A percentile compares a stretch with the other conserved stretches of the same genome.
phyloP scores from a whole-genome alignment of 2,888 invertebrate species.

The Epsilonema sp. region DNA sequence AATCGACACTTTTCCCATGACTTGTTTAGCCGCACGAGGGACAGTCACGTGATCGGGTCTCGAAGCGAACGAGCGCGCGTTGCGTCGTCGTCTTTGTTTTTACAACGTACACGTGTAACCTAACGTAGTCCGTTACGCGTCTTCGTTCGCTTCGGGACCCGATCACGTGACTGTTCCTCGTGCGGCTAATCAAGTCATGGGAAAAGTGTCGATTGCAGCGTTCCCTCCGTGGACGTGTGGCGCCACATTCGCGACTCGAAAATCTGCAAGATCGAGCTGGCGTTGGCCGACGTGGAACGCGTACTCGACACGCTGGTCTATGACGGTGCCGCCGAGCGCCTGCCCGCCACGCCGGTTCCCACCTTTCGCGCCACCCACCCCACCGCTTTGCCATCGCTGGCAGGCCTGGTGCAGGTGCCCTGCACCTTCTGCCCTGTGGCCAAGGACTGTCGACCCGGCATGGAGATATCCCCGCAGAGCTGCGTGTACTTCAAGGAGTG shows the following conservation, averaged over 20 bases:
- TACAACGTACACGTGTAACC: too few relatives aligned
- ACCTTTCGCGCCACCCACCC: background rate
- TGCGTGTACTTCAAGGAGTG: conserved; percentile 21
- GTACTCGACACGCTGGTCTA: conserved; percentile 10
- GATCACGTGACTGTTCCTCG: too few relatives aligned
- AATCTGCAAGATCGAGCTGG: conserved; percentile 7
- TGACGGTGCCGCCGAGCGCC: conserved; percentile 7
- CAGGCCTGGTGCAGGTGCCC: conserved; percentile 16
- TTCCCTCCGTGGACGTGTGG: conserved; percentile 2
- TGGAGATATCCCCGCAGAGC: conserved; percentile 21
- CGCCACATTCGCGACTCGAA: conserved; percentile 6
- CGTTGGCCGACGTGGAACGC: conserved; percentile 7
- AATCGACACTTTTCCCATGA: too few relatives aligned
- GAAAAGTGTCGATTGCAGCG: conserved; percentile 1
- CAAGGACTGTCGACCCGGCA: conserved; percentile 20
- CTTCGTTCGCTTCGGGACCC: too few relatives aligned
- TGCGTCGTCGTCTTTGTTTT: too few relatives aligned
- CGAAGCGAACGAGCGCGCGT: too few relatives aligned
- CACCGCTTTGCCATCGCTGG: conserved; percentile 6
- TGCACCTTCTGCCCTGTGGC: conserved; percentile 23
- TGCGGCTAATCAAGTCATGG: background rate
- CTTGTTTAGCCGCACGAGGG: too few relatives aligned
- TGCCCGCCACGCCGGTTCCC: background rate
- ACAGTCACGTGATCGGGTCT: too few relatives aligned
- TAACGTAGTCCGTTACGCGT: too few relatives aligned